Evolutionary conservation across 2,797 vertebrate species (phyloP).

Genomic region (Acrocephalus scirpaceus): DNA sequence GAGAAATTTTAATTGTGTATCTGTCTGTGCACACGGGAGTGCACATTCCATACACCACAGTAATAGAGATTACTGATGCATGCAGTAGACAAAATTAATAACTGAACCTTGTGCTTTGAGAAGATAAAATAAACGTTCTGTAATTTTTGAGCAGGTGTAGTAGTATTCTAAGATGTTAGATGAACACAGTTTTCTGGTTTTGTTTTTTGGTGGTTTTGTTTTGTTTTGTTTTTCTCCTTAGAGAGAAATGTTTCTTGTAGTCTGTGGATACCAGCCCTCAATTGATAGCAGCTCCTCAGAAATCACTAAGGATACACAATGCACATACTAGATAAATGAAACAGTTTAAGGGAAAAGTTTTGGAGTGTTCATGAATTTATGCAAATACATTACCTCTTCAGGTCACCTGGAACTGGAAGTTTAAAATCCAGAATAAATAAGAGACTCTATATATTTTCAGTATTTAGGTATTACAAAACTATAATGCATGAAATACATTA

Average conservation of each 20-base stretch:
- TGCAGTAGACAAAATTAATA: neutral
- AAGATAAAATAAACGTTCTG: neutral
- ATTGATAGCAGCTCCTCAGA: neutral
- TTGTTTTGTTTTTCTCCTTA: neutral
- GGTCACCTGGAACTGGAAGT: neutral
- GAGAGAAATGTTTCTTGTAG: neutral
- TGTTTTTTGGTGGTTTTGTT: neutral
- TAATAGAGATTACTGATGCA: neutral
- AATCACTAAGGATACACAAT: neutral
- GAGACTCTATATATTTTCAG: neutral
- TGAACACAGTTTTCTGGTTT: neutral
- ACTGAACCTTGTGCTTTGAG: neutral
- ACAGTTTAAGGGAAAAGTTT: neutral
- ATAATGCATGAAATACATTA: neutral
- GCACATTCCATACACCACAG: neutral
- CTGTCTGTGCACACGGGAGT: neutral
- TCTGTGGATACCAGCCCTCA: neutral
- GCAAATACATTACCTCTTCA: neutral
- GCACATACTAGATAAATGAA: neutral
- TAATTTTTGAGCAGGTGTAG: neutral
- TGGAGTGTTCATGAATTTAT: neutral
- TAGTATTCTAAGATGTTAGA: neutral
- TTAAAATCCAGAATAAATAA: neutral
- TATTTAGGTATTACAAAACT: neutral
- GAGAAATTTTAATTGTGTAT: neutral